Base-by-base conservation (phyloP, 2,797 vertebrate species). In the Sus cebifrons region DNA sequence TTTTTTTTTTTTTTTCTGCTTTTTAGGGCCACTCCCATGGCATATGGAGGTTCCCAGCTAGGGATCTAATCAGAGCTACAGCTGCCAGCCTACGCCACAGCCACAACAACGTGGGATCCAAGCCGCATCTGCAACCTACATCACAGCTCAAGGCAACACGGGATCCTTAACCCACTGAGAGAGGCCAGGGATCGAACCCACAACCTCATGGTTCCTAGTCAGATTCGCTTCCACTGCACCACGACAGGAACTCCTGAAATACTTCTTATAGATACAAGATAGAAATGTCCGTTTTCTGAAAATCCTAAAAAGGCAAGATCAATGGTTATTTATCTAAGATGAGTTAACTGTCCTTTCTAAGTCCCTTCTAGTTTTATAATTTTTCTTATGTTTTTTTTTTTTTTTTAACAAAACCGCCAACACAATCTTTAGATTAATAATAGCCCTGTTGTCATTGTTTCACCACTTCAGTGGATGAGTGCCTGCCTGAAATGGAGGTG, bases 401-500 rank as follows among this genome's bases (percentile, higher is more conserved):
- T 32, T 73, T 54, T 78, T 13, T 21, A 83, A 78, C 20, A 85
- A 90, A 96, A 91, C 4, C 70, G n/a, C 20, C 90, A 93, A 70
- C 15, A 74, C 65, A 87, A 56, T 93, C 85, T 90, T 93, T 92
- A 94, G 89, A 92, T 92, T 85, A 93, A 85, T 93, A 52, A 82
- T 58, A 73, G 27, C 18, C 1, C 11, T 29, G 3, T 62, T 9
- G 7, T 92, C 87, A 94, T 96, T 86, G 92, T 83, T 70, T 83
- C 27, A 3, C 70, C 84, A 56, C 85, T 93, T 75, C 36, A 83
- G 52, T 14, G 40, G 90, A 82, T 32, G 67, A 96, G 87, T 2
- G n/a, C 52, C 92, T 4, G n/a, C 52, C 87, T 36, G 12, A 78
- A 58, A 93, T 12, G 21, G 67, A 93, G 81, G 65, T 73, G 73